Evolutionary conservation across 2,113 vertebrate species (phyloP).

Genomic region (Oreocharis arfaki): DNA sequence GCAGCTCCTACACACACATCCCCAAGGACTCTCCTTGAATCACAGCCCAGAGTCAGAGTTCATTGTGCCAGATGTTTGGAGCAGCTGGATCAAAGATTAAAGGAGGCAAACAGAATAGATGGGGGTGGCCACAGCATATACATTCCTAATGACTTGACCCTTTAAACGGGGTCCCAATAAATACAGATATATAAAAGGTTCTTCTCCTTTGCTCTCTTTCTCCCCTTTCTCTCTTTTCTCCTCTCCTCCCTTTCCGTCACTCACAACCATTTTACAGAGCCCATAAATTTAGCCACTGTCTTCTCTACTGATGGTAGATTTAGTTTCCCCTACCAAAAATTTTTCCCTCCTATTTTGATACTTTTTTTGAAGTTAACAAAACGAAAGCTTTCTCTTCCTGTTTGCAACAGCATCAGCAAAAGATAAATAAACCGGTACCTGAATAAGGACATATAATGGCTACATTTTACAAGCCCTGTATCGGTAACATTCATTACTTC

Average conservation of each 20-base stretch:
- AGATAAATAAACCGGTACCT: neutral
- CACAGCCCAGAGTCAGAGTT: neutral
- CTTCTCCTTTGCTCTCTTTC: neutral
- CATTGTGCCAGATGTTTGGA: slow-evolving; percentile 44
- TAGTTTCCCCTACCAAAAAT: neutral
- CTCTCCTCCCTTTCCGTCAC: neutral
- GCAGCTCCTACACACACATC: neutral
- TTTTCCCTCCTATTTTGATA: neutral
- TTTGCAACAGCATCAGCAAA: neutral
- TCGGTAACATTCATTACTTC: neutral
- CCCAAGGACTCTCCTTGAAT: neutral
- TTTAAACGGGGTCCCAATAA: neutral
- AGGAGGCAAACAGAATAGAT: neutral
- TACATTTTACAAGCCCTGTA: neutral
- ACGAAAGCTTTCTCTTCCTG: neutral
- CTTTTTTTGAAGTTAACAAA: neutral
- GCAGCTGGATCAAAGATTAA: slow-evolving; percentile 47
- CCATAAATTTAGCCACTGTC: neutral
- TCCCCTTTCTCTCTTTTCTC: neutral
- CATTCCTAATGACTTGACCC: neutral
- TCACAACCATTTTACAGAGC: neutral
- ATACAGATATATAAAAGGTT: neutral
- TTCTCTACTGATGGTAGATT: neutral
- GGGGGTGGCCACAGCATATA: neutral
- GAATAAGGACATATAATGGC: neutral